These are phyloP conservation scores for Micrasema minimum DNA, from an alignment of 1,140 invertebrate species.

Conservation along the genomic window DNA sequence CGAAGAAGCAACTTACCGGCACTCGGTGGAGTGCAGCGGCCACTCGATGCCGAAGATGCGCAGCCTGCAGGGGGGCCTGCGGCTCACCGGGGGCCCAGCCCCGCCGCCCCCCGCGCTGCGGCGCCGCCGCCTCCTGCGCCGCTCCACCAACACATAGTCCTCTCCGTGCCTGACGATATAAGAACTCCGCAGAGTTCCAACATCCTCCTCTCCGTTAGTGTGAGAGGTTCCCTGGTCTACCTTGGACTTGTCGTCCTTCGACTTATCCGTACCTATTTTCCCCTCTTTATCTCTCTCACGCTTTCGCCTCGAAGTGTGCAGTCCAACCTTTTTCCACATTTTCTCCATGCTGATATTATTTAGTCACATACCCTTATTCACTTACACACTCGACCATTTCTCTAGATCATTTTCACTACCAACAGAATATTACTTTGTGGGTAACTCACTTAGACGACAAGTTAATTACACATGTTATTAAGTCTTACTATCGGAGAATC, in stretches of 20 bases:
- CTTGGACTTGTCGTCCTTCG: constrained; percentile 56
- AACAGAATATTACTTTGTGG: too few relatives aligned
- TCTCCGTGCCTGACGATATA: constrained; percentile 66
- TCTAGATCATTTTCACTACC: too few relatives aligned
- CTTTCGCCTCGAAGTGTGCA: constrained; percentile 68
- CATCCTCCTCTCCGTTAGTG: constrained; percentile 63
- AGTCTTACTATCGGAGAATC: too few relatives aligned
- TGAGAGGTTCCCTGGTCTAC: constrained; percentile 65
- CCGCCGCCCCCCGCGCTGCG: constrained; percentile 65
- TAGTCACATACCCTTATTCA: too few relatives aligned
- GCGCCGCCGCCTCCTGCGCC: constrained; percentile 60
- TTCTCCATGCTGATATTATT: constrained; percentile 62
- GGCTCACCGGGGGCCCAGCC: constrained; percentile 61
- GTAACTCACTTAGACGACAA: too few relatives aligned
- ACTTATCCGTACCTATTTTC: constrained; percentile 59
- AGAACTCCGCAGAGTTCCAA: constrained; percentile 63
- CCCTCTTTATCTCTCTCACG: constrained; percentile 54
- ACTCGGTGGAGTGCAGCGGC: constrained; percentile 64
- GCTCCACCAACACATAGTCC: constrained; percentile 65
- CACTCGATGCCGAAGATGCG: constrained; percentile 67
- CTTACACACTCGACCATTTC: too few relatives aligned
- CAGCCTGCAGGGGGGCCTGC: constrained; percentile 62
- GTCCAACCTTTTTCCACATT: constrained; percentile 67
- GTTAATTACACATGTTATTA: too few relatives aligned
- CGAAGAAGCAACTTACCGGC: constrained; percentile 53